These are phyloP conservation scores for Himalopsyche kuldschensis DNA, from an alignment of 2,888 invertebrate species.

Conservation along the genomic window DNA sequence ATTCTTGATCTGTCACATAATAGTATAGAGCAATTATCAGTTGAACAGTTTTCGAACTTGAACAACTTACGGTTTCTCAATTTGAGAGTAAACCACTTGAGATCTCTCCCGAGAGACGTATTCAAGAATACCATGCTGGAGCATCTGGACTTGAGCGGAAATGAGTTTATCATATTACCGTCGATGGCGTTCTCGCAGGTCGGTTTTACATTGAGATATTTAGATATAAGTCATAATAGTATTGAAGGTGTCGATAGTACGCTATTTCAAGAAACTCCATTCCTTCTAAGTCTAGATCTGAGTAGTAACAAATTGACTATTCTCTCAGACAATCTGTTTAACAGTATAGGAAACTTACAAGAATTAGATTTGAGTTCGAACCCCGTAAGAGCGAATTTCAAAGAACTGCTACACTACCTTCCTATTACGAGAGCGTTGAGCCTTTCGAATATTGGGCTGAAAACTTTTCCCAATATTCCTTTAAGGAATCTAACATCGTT, in stretches of 20 bases:
- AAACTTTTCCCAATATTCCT: conserved; percentile 74
- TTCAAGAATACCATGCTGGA: conserved; percentile 80
- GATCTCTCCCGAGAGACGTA: conserved; percentile 74
- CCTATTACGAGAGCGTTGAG: conserved; percentile 78
- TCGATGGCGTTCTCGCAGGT: conserved; percentile 76
- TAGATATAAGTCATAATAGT: conserved; percentile 77
- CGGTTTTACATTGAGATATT: conserved; percentile 74
- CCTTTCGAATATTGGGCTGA: conserved; percentile 76
- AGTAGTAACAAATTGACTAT: conserved; percentile 81
- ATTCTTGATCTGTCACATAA: conserved; percentile 79
- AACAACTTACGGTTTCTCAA: conserved; percentile 73
- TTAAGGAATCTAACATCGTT: conserved; percentile 76
- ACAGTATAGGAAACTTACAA: conserved; percentile 75
- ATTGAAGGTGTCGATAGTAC: conserved; percentile 86
- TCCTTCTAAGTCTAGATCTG: conserved; percentile 75
- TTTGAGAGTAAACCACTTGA: conserved; percentile 71
- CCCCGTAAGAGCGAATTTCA: conserved; percentile 80
- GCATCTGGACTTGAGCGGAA: conserved; percentile 76
- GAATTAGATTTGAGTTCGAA: conserved; percentile 81
- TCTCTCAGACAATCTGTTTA: conserved; percentile 86
- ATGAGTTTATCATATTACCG: conserved; percentile 79
- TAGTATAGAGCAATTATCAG: conserved; percentile 72
- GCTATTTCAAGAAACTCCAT: conserved; percentile 82
- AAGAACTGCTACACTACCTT: conserved; percentile 84
- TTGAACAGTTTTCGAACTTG: conserved; percentile 78